Conservation (phyloP, 2,113 vertebrate genomes). For the Monopterus albus region DNA sequence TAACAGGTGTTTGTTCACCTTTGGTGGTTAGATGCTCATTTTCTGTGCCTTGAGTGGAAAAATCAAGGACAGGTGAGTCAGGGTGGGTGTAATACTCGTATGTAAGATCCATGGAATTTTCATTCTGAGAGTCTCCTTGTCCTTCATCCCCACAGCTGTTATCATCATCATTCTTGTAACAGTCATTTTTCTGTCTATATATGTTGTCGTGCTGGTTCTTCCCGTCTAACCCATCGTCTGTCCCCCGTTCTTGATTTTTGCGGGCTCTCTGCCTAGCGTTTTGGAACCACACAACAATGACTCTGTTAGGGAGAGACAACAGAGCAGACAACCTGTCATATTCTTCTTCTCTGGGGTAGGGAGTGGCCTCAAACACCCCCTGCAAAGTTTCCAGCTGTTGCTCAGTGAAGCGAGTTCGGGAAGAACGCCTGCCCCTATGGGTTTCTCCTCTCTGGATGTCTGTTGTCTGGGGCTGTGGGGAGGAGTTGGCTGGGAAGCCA, state of each 20-base stretch:
- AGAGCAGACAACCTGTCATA: constrained; percentile 94
- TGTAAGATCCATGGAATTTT: constrained; percentile 92
- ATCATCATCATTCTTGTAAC: constrained; percentile 91
- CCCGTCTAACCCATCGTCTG: constrained; percentile 90
- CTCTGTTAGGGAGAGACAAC: constrained; percentile 91
- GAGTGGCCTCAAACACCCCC: constrained; percentile 96
- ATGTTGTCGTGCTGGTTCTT: constrained; percentile 84
- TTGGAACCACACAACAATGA: constrained; percentile 99
- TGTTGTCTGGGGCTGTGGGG: constrained; percentile 87
- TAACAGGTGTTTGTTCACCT: constrained; percentile 43
- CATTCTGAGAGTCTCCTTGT: constrained; percentile 90
- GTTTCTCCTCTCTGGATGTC: constrained; percentile 90
- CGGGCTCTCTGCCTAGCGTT: constrained; percentile 96
- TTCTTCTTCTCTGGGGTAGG: constrained; percentile 98
- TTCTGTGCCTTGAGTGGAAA: constrained; percentile 83
- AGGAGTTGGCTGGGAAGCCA: constrained; percentile 81
- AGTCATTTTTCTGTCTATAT: constrained; percentile 90
- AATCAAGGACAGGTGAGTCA: constrained; percentile 83
- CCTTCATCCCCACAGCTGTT: constrained; percentile 82
- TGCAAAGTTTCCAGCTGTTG: constrained; percentile 95
- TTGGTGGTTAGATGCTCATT: constrained; percentile 45
- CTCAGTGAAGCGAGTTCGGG: constrained; percentile 94
- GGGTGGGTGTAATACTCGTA: constrained; percentile 85
- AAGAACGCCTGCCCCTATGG: constrained; percentile 83
- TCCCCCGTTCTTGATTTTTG: constrained; percentile 94